Percentiles rank a stretch among this genome's conserved stretches.
Conservation (phyloP, 2,113 vertebrate genomes). For the Irena cyanogastra region DNA sequence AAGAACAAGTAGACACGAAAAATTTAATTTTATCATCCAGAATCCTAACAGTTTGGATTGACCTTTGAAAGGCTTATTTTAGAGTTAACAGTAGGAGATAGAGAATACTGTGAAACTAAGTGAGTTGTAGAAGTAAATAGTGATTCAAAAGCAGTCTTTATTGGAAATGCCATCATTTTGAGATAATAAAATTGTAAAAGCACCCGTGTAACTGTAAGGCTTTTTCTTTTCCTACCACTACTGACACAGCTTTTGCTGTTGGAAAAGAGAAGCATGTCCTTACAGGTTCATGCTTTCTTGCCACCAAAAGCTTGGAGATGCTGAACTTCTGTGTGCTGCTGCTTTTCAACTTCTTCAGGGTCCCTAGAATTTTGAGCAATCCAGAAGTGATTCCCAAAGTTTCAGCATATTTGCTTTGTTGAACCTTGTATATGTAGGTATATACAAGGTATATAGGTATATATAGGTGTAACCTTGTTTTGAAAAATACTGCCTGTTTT, state of each 20-base stretch:
- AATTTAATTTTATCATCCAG: not conserved
- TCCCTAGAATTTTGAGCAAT: not conserved
- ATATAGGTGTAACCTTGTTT: not conserved
- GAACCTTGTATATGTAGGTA: not conserved
- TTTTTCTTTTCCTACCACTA: not conserved
- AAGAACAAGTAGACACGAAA: constrained; percentile 14
- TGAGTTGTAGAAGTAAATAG: constrained; percentile 7
- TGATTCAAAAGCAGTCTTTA: not conserved
- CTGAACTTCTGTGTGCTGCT: not conserved
- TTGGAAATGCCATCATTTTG: not conserved
- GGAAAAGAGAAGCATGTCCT: not conserved
- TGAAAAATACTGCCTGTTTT: not conserved
- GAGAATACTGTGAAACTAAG: constrained; percentile 7
- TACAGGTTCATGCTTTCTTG: not conserved
- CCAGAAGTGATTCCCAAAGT: not conserved
- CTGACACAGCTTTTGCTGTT: not conserved
- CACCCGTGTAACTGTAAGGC: not conserved
- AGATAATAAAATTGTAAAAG: constrained; percentile 2
- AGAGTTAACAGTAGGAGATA: constrained; percentile 9
- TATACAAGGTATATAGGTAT: too few species aligned
- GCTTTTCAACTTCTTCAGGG: not conserved
- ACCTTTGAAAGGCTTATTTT: constrained; percentile 35
- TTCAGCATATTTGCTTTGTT: not conserved
- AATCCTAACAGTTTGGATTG: not conserved
- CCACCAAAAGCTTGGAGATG: not conserved